Evolutionary conservation across 2,113 vertebrate species (phyloP).

Genomic region (Oreamnos americanus): DNA sequence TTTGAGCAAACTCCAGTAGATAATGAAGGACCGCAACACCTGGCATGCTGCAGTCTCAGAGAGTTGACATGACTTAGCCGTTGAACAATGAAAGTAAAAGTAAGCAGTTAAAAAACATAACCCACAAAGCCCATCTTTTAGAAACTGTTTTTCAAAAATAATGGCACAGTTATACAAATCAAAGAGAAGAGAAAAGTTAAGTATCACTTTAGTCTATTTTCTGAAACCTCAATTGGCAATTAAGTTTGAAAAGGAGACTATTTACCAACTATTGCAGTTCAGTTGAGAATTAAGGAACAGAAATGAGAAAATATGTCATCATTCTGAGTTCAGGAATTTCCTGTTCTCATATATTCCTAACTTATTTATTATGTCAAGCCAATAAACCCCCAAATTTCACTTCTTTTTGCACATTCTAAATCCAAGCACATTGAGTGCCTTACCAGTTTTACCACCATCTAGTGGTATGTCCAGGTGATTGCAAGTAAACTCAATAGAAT

Average conservation of each 20-base stretch:
- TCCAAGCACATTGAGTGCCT: not conserved
- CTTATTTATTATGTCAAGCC: not conserved
- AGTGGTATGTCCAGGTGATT: not conserved
- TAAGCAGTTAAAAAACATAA: not conserved
- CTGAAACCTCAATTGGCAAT: not conserved
- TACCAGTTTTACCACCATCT: constrained; percentile 47
- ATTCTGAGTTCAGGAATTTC: not conserved
- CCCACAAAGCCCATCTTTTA: not conserved
- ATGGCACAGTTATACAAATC: not conserved
- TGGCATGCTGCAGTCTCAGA: not conserved
- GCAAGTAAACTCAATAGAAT: not conserved
- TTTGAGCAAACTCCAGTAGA: not conserved
- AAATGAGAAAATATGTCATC: not conserved
- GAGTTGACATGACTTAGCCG: not conserved
- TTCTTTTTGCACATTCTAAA: not conserved
- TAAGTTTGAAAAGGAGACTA: not conserved
- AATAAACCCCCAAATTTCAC: not conserved
- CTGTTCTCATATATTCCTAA: not conserved
- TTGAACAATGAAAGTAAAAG: not conserved
- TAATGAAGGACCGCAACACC: not conserved
- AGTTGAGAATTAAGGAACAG: not conserved
- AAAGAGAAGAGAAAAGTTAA: not conserved
- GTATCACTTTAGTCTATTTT: not conserved
- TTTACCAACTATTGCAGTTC: not conserved
- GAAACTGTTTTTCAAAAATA: not conserved